Evolutionary conservation across 2,888 invertebrate species (phyloP).

Genomic region (Oligia strigilis): DNA sequence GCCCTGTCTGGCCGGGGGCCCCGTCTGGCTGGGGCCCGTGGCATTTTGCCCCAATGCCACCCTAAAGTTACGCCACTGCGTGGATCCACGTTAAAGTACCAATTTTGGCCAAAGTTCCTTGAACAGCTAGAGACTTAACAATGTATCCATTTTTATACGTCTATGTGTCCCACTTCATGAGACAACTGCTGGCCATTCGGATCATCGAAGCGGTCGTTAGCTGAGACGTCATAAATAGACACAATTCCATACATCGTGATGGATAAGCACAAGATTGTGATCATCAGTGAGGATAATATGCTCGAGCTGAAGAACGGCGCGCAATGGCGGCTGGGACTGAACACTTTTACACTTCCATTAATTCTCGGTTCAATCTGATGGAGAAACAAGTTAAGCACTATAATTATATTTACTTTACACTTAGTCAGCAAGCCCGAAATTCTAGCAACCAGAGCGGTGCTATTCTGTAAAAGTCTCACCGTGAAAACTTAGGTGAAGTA

Average conservation of each 20-base stretch:
- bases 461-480: too few species aligned
- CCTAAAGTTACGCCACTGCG: too few species aligned
- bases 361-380: slow-evolving; percentile 16
- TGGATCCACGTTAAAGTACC: neutral
- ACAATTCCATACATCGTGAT: slow-evolving; percentile 72
- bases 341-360: slow-evolving; percentile 22
- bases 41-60: too few species aligned
- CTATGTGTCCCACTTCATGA: slow-evolving; percentile 11
- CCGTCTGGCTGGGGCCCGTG: too few species aligned
- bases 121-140: neutral
- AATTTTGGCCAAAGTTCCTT: neutral
- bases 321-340: slow-evolving; percentile 73
- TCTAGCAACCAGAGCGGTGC: too few species aligned
- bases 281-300: slow-evolving; percentile 71
- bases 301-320: slow-evolving; percentile 75
- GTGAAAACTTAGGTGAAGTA: too few species aligned
- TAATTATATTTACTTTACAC: neutral
- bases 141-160: neutral
- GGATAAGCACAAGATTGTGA: slow-evolving; percentile 62
- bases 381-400: neutral
- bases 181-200: slow-evolving; percentile 67
- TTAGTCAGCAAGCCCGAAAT: neutral
- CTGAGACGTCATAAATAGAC: slow-evolving; percentile 64
- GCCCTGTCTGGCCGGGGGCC: too few species aligned
- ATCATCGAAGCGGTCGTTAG: slow-evolving; percentile 77